Evolutionary conservation across 37 sponge, comb jelly and placozoan species (phyloP), one percentile per base, ranked within the genome.

Genomic region (Oopsacas minuta): DNA sequence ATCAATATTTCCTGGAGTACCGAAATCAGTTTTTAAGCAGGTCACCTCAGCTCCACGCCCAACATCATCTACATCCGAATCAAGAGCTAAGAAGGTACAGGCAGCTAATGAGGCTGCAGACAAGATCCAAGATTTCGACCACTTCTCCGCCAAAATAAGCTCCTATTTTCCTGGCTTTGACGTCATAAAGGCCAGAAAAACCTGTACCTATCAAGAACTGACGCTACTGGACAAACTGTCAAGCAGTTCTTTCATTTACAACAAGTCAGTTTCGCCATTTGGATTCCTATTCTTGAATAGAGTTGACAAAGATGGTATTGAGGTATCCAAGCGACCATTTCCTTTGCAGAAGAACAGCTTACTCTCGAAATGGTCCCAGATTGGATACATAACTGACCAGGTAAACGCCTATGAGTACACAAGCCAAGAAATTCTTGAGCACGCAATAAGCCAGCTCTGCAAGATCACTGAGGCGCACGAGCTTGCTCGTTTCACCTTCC

Each of bases 401-500:
- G 75, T 61, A 61, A 61, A 61, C 75, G 75, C 75, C 75, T 61
- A 61, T 61, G 75, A 61, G 75, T n/a, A 61, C 75, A 61, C 75
- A 61, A 61, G 28, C 75, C 30, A 61, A 61, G 7, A 61, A 61
- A 61, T 61, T 61, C 75, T 61, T 61, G 75, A 61, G 75, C 75
- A 61, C 75, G 75, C 75, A 61, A 61, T 61, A 61, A 61, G 75
- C 75, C 75, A 61, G 75, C 75, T 61, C 75, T 61, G 75, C 75
- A 61, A 61, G 7, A 61, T 61, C 32, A 61, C 75, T 61, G 75
- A 61, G 75, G 75, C 75, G 30, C 75, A 61, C 75, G 75, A 61
- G 75, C 75, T 61, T 61, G 75, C 75, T 61, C 75, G 28, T 61
- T 61, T 61, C 75, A 61, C 75, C 75, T 61, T 61, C 30, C 7